Conservation (phyloP, 2,888 invertebrate species). For the Trissoscelio sp. region DNA sequence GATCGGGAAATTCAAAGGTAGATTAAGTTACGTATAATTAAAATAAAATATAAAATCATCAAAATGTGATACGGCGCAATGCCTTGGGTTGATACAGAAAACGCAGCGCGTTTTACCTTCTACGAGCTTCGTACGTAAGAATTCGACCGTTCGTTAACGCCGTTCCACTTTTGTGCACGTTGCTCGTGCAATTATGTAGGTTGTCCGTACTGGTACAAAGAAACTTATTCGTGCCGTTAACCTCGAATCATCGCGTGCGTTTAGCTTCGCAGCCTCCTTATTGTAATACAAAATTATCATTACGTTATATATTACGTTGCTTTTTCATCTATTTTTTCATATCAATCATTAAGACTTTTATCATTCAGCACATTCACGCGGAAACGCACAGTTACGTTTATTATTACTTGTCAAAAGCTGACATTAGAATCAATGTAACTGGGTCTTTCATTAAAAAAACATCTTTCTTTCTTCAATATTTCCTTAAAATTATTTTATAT, state of each 20-base stretch:
- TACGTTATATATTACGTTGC: constrained; percentile 65
- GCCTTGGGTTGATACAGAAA: constrained; percentile 21
- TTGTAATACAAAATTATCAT: constrained; percentile 66
- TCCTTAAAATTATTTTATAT: too few species aligned
- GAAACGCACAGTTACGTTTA: constrained; percentile 31
- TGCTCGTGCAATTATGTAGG: constrained; percentile 79
- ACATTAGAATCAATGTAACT: too few species aligned
- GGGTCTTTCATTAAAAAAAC: too few species aligned
- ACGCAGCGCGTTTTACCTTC: constrained; percentile 44
- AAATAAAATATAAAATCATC: background rate
- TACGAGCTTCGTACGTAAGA: constrained; percentile 64
- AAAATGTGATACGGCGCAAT: background rate
- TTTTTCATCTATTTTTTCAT: constrained; percentile 44
- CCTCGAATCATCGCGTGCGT: constrained; percentile 74
- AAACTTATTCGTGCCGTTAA: constrained; percentile 73
- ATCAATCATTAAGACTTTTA: constrained; percentile 34
- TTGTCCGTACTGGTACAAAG: constrained; percentile 76
- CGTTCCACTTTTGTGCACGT: constrained; percentile 80
- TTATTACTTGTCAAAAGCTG: too few species aligned
- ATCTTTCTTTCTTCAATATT: too few species aligned
- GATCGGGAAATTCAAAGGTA: too few species aligned
- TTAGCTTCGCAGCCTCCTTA: constrained; percentile 69
- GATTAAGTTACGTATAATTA: too few species aligned
- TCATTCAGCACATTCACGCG: constrained; percentile 36
- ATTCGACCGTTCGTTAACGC: constrained; percentile 79